Evolutionary conservation across 2,113 vertebrate species (phyloP).

Genomic region (Xenotilapia leptura): DNA sequence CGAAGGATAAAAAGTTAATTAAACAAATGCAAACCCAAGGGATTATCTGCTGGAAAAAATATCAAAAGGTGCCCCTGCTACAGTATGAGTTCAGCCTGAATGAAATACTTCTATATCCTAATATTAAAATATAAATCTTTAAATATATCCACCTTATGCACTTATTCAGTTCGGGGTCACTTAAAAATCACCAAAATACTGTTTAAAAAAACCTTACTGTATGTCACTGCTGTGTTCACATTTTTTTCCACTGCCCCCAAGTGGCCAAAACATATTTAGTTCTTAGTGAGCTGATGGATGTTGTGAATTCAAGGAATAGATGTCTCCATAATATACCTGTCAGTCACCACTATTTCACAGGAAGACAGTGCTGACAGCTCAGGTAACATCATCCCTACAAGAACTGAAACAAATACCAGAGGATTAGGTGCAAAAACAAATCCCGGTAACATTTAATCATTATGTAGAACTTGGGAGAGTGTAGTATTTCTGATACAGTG

Average conservation of each 20-base stretch:
- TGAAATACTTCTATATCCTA: background rate
- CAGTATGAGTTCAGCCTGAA: background rate
- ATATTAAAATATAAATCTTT: background rate
- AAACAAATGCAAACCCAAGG: constrained; percentile 1
- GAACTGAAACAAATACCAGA: background rate
- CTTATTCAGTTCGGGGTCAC: background rate
- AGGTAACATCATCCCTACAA: background rate
- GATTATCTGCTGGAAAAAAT: background rate
- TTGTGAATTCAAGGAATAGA: background rate
- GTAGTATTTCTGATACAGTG: background rate
- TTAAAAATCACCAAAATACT: background rate
- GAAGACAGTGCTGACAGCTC: background rate
- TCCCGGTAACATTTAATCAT: background rate
- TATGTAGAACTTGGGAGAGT: background rate
- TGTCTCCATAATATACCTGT: background rate
- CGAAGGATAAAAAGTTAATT: constrained; percentile 31
- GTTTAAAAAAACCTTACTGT: background rate
- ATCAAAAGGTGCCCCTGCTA: background rate
- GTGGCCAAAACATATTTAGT: background rate
- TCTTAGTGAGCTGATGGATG: background rate
- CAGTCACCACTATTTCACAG: background rate
- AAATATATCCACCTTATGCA: background rate
- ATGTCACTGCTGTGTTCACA: background rate
- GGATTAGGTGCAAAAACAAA: background rate
- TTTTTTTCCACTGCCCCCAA: background rate